Base-by-base conservation (phyloP, 2,113 vertebrate species). In the Prinia subflava region DNA sequence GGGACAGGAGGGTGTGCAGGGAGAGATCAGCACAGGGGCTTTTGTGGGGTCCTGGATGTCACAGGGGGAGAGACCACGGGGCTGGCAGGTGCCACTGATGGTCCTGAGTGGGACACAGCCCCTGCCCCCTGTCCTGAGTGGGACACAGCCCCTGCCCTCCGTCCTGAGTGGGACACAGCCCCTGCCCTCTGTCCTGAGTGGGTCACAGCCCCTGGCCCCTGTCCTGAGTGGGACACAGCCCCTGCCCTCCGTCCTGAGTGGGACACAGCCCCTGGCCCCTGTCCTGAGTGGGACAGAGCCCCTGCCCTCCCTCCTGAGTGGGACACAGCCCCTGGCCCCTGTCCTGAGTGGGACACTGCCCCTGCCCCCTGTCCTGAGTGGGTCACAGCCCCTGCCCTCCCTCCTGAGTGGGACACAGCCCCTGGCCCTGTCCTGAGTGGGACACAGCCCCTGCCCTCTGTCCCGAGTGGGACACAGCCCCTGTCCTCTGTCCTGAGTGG, bases 41-140 rank as follows among this genome's bases (percentile, higher is more conserved):
- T 27, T 7, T 9, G 20, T 37, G 77, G 56, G 46, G 31, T 31
- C 44, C 47, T 20, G 39, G 57, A 8, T 30, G 47, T 15, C 69
- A 6, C n/a, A 2, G 44, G 1, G 19, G 0, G 11, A 42, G 46
- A 2, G 15, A 33, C 30, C 35, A 4, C 11, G 3, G 70, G 46
- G 76, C 31, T 57, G 84, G 44, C 1, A 1, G 0, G 7, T 23
- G 50, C 11, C 15, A 3, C 4, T 2, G 56, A 0, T 2, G 16
- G 60, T 39, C n/a, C 65, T 4, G 31, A 46, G 65, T 0, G 6
- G 23, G 47, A 5, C 53, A 16, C 0, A 2, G 46, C 46, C 50
- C 5, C 39, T 14, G 17, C 1, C 7, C 24, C 8, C 65, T 35
- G 33, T 28, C 44, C 44, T 14, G 63, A 16, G 41, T 33, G 62